A percentile compares a stretch with the other conserved stretches of the same genome.
phyloP scores from a whole-genome alignment of 2,888 invertebrate genomes.

The Epistrophe eligans region DNA sequence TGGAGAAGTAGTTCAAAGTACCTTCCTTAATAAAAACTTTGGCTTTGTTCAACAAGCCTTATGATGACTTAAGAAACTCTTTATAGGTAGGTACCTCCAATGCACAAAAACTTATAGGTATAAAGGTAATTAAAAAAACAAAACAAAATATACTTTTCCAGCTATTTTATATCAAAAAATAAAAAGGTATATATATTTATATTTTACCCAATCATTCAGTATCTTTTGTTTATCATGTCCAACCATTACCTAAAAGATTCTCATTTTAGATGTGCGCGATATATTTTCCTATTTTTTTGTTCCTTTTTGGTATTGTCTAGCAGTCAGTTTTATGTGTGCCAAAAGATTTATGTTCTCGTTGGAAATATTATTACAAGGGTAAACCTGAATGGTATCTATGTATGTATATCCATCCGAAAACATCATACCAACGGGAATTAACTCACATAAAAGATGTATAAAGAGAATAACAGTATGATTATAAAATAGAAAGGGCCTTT shows the following conservation, averaged over 20 bases:
- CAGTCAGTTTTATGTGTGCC: slow-evolving; percentile 69
- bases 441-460: slow-evolving; percentile 17
- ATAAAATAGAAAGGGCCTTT: slow-evolving; percentile 45
- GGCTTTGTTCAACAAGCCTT: background rate
- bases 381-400: slow-evolving; percentile 24
- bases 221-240: slow-evolving; percentile 56
- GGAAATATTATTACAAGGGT: slow-evolving; percentile 70
- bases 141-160: background rate
- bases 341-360: slow-evolving; percentile 72
- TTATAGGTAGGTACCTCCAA: background rate
- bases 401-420: slow-evolving; percentile 29
- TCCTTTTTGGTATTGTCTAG: slow-evolving; percentile 64
- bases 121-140: background rate
- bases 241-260: slow-evolving; percentile 70
- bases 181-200: slow-evolving; percentile 24
- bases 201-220: slow-evolving; percentile 38
- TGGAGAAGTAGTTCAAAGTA: background rate
- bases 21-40: background rate
- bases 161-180: slow-evolving; percentile 16
- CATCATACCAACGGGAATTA: background rate
- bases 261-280: slow-evolving; percentile 68
- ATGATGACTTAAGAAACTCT: background rate
- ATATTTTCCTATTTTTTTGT: slow-evolving; percentile 28
- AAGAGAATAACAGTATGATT: slow-evolving; percentile 30
- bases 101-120: background rate